phyloP scores from a whole-genome alignment of 2,797 vertebrate genomes.

The Notamacropus eugenii region DNA sequence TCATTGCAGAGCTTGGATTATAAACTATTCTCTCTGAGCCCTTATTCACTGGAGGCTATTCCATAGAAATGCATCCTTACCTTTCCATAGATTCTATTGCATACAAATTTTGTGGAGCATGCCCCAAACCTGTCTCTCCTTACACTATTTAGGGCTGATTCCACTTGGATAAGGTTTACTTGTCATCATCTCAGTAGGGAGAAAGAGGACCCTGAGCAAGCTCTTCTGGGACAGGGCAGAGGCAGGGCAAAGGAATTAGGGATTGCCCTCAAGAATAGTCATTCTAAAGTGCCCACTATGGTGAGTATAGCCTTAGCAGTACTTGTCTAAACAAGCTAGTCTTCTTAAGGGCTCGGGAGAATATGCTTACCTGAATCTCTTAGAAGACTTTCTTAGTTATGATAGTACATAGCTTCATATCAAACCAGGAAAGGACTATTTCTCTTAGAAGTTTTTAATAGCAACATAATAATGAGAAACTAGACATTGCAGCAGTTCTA shows the following conservation, averaged over 20 bases:
- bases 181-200: not conserved
- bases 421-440: not conserved
- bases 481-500: not conserved
- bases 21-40: not conserved
- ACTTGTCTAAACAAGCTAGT: constrained; percentile 43
- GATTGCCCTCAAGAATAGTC: not conserved
- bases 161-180: not conserved
- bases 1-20: not conserved
- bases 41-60: not conserved
- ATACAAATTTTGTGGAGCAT: not conserved
- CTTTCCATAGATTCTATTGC: not conserved
- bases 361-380: constrained; percentile 39
- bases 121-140: not conserved
- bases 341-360: constrained; percentile 48
- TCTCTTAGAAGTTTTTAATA: not conserved
- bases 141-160: not conserved
- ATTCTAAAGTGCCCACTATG: not conserved
- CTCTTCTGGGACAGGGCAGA: not conserved
- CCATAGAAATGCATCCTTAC: not conserved
- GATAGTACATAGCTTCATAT: constrained; percentile 1
- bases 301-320: constrained; percentile 21
- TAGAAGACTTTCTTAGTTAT: constrained; percentile 25
- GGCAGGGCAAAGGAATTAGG: not conserved
- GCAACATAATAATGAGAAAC: not conserved
- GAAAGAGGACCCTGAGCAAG: not conserved